Evolutionary conservation across 1,140 invertebrate genomes (phyloP), one percentile per base, ranked within the genome.

Genomic region (Rhizoglyphus robini): DNA sequence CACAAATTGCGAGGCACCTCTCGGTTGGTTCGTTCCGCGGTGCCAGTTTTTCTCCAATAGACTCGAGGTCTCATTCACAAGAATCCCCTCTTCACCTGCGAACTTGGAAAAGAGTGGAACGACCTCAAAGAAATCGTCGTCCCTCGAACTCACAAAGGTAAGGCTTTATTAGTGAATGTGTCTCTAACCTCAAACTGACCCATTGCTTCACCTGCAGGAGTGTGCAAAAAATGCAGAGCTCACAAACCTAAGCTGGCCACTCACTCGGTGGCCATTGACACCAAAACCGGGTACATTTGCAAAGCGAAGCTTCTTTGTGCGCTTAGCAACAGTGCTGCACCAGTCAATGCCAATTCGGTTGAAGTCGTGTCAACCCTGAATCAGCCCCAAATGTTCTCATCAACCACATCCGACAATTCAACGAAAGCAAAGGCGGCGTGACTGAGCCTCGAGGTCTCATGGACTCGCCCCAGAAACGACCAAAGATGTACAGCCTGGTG

Each of bases 1-100:
- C 71, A 81, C 13, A 79, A 79, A 66, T 81, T 82, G 70, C 71
- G 81, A 49, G 81, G 81, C 1, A 82, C 81, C 4, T 82, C 80
- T 3, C 71, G 75, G 34, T 70, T 82, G 18, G 75, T 81, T 63
- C 71, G 81, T 23, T 69, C 71, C n/a, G 49, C 49, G 18, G 32
- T 51, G 41, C 47, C 67, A 20, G 46, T 68, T 4, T 65, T 72
- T 18, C 20, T 18, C 1, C 61, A 63, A 31, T 25, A 51, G 34
- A 36, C 61, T 4, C 36, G 46, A 30, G 61, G 32, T 25, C 27
- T 36, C 8, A 54, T 32, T 36, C 30, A 11, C 18, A 15, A 23
- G 11, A 63, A 11, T 51, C 15, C 13, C 15, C 51, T 23, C 8
- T 13, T 38, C 18, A 49, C 20, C 8, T n/a, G 25, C n/a, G n/a